Conservation (phyloP, 2,888 invertebrate genomes). For the Agrotis segetum region DNA sequence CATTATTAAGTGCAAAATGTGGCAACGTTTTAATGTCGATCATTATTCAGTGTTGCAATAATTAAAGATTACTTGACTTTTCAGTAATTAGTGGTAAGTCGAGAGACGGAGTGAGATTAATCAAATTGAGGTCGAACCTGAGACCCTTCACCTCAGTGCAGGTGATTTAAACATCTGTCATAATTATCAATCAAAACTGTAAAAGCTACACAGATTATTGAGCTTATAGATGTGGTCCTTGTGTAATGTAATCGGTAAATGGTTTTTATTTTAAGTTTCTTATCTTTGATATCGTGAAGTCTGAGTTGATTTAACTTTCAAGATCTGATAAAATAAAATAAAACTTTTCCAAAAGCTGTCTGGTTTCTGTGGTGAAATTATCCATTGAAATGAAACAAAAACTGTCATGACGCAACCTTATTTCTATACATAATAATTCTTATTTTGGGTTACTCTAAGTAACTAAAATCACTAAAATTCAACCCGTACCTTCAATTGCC, state of each 20-base stretch:
- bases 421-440: too few species aligned
- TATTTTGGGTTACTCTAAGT: too few species aligned
- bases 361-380: too few species aligned
- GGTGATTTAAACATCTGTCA: constrained; percentile 61
- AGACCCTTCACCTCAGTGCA: constrained; percentile 62
- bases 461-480: too few species aligned
- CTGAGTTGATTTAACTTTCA: too few species aligned
- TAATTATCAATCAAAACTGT: constrained; percentile 61
- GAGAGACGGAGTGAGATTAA: constrained; percentile 58
- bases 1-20: constrained; percentile 65
- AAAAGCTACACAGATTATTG: constrained; percentile 48
- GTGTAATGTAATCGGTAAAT: neutral
- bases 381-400: too few species aligned
- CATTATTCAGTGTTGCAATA: constrained; percentile 65
- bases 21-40: constrained; percentile 59
- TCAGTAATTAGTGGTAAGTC: constrained; percentile 64
- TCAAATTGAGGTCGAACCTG: constrained; percentile 64
- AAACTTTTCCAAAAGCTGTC: too few species aligned
- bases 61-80: constrained; percentile 66
- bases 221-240: constrained; percentile 10
- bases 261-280: neutral
- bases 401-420: too few species aligned
- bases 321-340: too few species aligned
- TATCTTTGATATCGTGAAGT: neutral
- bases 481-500: too few species aligned